These are phyloP conservation scores for Trachemys scripta DNA, from an alignment of 2,113 vertebrate genomes.

Conservation along the genomic window DNA sequence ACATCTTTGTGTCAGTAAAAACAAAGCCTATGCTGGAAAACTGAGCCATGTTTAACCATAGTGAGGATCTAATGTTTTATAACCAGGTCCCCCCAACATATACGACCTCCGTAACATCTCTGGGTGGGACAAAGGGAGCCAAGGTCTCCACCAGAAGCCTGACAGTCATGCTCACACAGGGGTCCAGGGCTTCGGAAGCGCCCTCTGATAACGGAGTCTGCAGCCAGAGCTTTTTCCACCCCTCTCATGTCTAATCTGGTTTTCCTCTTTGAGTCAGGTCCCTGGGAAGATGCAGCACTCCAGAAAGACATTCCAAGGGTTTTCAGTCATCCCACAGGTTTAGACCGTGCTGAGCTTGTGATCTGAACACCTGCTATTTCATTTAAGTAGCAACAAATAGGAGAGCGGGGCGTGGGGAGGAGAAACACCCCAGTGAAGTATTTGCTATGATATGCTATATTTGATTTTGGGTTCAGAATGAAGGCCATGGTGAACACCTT, in stretches of 20 bases:
- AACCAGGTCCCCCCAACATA: background rate
- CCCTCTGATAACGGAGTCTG: rapidly evolving
- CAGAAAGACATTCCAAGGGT: conserved; percentile 67
- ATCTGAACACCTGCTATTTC: conserved; percentile 72
- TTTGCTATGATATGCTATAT: conserved; percentile 46
- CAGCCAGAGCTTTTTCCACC: background rate
- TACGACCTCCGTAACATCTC: rapidly evolving
- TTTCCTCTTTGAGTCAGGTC: background rate
- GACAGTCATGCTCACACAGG: background rate
- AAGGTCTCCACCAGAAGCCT: background rate
- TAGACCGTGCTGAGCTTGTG: conserved; percentile 46
- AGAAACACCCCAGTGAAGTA: conserved; percentile 57
- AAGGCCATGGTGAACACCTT: conserved; percentile 68
- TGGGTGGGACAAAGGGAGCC: background rate
- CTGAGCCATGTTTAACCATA: background rate
- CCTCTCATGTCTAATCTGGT: conserved; percentile 9
- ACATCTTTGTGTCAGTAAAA: background rate
- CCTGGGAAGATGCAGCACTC: conserved; percentile 63
- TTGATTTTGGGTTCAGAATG: conserved; percentile 43
- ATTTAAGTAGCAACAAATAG: conserved; percentile 76
- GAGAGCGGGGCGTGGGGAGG: conserved; percentile 52
- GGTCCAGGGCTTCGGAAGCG: background rate
- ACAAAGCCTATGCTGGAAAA: background rate
- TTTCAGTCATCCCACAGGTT: conserved; percentile 43
- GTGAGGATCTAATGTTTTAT: background rate